Percentiles rank a stretch among this genome's conserved stretches.
Conservation (phyloP, 2,888 invertebrate genomes). For the Drosophila greeni region DNA sequence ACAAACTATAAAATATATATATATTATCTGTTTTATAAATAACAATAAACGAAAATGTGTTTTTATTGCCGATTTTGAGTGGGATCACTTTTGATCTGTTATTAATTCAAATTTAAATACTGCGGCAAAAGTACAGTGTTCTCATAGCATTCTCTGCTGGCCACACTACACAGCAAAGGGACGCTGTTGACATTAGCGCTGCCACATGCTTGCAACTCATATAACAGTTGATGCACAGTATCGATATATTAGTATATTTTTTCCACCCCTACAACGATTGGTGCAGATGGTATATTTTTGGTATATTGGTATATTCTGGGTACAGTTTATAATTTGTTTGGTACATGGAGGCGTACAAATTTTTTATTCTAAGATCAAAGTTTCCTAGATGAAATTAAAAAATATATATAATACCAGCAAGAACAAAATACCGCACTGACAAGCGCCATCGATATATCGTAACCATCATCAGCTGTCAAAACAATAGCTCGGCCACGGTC, state of each 20-base stretch:
- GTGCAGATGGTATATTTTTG: neutral
- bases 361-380: neutral
- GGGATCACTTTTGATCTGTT: neutral
- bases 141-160: neutral
- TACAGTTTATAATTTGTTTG: neutral
- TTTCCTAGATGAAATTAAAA: neutral
- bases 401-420: neutral
- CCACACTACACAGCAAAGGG: neutral
- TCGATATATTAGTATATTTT: neutral
- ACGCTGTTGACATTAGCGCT: neutral
- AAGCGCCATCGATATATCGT: neutral
- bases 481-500: constrained; percentile 9
- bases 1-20: constrained; percentile 61
- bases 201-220: neutral
- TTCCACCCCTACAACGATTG: neutral
- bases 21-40: constrained; percentile 73
- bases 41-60: constrained; percentile 52
- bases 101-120: neutral
- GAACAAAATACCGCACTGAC: neutral
- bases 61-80: neutral
- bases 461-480: constrained; percentile 3
- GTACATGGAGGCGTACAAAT: neutral
- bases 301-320: neutral
- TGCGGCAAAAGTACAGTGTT: neutral
- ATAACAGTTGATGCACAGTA: neutral